phyloP scores from a whole-genome alignment of 2,797 vertebrate genomes.

The Etheostoma perlongum region DNA sequence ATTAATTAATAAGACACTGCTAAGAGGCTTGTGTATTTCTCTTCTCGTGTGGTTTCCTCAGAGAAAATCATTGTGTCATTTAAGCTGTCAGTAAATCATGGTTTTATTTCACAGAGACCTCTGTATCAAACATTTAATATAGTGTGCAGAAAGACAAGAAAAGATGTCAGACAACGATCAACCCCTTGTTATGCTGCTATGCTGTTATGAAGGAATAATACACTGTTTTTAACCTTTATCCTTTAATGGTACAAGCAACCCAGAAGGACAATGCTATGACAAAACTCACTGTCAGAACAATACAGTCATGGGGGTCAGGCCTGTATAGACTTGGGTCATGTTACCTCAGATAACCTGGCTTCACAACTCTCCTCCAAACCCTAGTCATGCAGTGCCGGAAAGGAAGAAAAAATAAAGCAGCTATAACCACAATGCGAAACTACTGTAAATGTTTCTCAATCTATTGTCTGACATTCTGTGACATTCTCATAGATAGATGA shows the following conservation, averaged over 20 bases:
- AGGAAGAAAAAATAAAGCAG: background rate
- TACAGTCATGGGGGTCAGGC: background rate
- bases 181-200: background rate
- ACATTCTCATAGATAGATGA: conserved; percentile 36
- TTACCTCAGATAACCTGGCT: conserved; percentile 12
- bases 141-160: conserved; percentile 14
- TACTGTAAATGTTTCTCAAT: background rate
- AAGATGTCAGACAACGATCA: conserved; percentile 27
- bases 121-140: conserved; percentile 35
- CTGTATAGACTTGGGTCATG: background rate
- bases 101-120: conserved; percentile 45
- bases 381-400: background rate
- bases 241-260: background rate
- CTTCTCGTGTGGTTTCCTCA: conserved; percentile 44
- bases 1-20: conserved; percentile 69
- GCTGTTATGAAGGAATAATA: background rate
- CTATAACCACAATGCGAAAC: background rate
- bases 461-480: background rate
- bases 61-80: conserved; percentile 70
- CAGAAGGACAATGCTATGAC: background rate
- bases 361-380: conserved; percentile 19
- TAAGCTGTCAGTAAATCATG: conserved; percentile 57
- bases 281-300: background rate
- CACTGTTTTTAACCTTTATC: background rate
- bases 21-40: conserved; percentile 48